Percentiles rank a stretch among this genome's conserved stretches.
These are phyloP conservation scores for Nibea coibor DNA, from an alignment of 2,113 vertebrate species.

Conservation along the genomic window DNA sequence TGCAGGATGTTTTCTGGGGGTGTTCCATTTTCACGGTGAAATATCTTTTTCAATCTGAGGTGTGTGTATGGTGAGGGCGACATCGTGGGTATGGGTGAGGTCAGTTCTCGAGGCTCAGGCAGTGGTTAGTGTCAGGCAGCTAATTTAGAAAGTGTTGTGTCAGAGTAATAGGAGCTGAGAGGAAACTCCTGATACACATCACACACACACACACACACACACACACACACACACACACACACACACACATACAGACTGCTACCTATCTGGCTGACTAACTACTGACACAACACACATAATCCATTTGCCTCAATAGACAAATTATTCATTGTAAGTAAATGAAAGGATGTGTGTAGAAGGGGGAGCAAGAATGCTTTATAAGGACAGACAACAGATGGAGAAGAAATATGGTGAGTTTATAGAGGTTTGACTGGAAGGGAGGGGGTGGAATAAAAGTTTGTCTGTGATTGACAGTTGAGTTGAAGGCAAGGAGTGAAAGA, in stretches of 20 bases:
- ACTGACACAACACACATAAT: constrained; percentile 23
- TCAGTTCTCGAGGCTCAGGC: constrained; percentile 31
- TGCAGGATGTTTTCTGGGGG: background rate
- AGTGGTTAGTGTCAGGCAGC: constrained; percentile 43
- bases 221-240: constrained; percentile 22
- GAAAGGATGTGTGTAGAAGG: background rate
- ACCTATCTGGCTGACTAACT: constrained; percentile 28
- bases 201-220: background rate
- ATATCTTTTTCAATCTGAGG: background rate
- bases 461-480: constrained; percentile 52
- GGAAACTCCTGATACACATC: constrained; percentile 46
- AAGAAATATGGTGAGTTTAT: constrained; percentile 34
- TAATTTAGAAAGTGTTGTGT: constrained; percentile 74
- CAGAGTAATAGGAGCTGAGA: constrained; percentile 70
- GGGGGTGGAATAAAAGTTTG: constrained; percentile 37
- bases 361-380: background rate
- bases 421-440: constrained; percentile 17
- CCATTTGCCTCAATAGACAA: constrained; percentile 21
- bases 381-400: constrained; percentile 48
- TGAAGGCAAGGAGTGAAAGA: constrained; percentile 31
- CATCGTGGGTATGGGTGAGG: constrained; percentile 26
- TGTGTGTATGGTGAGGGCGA: constrained; percentile 9
- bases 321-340: constrained; percentile 23
- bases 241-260: constrained; percentile 25
- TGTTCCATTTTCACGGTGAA: background rate